Evolutionary conservation across 2,113 vertebrate species (phyloP).

Genomic region (Nannospalax galili): DNA sequence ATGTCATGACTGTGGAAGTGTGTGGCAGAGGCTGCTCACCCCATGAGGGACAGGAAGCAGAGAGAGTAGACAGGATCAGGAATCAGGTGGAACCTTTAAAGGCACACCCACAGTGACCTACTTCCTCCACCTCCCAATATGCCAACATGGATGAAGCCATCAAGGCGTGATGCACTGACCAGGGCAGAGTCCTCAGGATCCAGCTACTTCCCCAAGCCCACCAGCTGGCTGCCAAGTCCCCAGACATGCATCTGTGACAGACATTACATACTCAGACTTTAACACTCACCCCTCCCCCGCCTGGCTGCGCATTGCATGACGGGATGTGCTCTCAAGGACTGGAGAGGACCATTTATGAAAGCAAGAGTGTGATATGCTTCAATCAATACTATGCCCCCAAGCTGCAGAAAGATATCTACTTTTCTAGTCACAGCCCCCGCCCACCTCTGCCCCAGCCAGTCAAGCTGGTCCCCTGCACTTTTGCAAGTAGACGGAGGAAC

Average conservation of each 20-base stretch:
- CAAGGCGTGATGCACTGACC: background rate
- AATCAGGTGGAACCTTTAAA: background rate
- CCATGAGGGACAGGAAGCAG: background rate
- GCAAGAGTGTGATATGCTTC: rapidly evolving
- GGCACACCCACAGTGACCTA: background rate
- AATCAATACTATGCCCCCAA: rapidly evolving
- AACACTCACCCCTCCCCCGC: background rate
- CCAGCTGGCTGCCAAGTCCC: background rate
- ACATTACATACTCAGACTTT: background rate
- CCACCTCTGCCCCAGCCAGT: rapidly evolving
- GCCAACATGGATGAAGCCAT: background rate
- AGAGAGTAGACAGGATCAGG: background rate
- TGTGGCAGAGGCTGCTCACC: background rate
- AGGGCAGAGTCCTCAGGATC: background rate
- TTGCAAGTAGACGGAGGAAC: background rate
- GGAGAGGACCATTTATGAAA: background rate
- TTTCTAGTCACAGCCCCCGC: background rate
- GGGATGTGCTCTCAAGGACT: background rate
- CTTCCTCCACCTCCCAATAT: background rate
- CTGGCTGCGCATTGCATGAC: background rate
- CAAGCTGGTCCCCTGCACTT: too few species aligned
- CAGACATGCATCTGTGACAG: background rate
- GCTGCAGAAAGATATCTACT: background rate
- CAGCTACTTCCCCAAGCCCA: background rate
- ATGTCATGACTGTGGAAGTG: background rate